Base-by-base conservation (phyloP, 2,113 vertebrate genomes). In the Chunga burmeisteri region DNA sequence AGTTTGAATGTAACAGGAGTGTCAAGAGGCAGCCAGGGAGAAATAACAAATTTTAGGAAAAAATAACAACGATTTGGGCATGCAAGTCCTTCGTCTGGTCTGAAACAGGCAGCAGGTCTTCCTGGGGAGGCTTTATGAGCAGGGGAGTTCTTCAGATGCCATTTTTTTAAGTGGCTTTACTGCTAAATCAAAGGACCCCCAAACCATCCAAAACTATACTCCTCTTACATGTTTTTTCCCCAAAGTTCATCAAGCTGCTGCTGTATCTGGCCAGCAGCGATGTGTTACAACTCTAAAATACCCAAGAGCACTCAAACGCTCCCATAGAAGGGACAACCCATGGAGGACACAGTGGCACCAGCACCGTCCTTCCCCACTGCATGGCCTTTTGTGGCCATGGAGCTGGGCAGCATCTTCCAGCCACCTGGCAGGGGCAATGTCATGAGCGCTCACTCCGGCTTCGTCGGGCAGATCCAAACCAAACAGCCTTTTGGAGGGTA, bases 321-420 rank as follows among this genome's bases (percentile, higher is more conserved):
- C n/a, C 17, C 0, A 0, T 1, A 10, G 78, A 72, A 82, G 27
- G 44, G 49, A 58, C 61, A 72, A 10, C 0, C 2, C 1, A 1
- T 23, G 8, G 40, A 75, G 44, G 68, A 68, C 3, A 0, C 0
- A 3, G 23, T 71, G 55, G 16, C 71, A 86, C 53, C 36, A 55
- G n/a, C 4, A 5, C 9, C 21, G 36, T 75, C 27, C 44, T 19
- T 9, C 63, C 53, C 75, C 4, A 0, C 10, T 15, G 30, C 1
- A 0, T 19, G 50, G 46, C 23, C 13, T 26, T 81, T n/a, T 8
- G 3, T 62, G 63, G 42, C 27, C 13, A 0, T 1, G 11, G 27
- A 77, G 32, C 53, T 0, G 0, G 38, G 66, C 15, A 65, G 44
- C 8, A 83, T 29, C 58, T 26, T 0, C 0, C 34, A 47, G 34